Base-by-base conservation (phyloP, 2,888 invertebrate species). In the Scaptomyza tumidula region DNA sequence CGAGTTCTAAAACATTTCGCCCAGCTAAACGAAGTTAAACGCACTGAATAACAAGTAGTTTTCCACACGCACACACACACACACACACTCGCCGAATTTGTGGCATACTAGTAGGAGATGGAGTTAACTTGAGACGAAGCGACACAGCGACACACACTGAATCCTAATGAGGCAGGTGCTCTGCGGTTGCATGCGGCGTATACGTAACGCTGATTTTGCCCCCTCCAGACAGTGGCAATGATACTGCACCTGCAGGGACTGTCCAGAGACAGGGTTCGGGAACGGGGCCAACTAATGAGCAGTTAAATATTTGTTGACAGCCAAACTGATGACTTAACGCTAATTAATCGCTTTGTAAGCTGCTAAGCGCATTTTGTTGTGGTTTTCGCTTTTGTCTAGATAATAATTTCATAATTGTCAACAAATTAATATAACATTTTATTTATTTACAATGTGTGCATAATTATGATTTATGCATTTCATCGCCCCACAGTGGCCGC, bases 1-100 rank as follows among this genome's bases (percentile, higher is more conserved):
- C 83, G 86, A 83, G 84, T 81, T 83, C 84, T 75, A 70, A 84
- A 83, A 83, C 81, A 83, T 83, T 83, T 86, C 75, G 79, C 84
- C 86, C 84, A 77, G 77, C 84, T 83, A 83, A 83, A 83, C 83
- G 83, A 83, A 83, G 83, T 77, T 80, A 81, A 83, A 86, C 86
- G 84, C 77, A 79, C 75, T 86, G 83, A 81, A 83, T 83, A 83
- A 72, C 84, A 83, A 83, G 86, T 86, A 83, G 83, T 77, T 84
- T 71, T 73, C 16, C 9, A 19, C 41, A 44, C 48, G 58, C 45
- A 58, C 33, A 67, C 54, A 56, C 43, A 19, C 41, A 44, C 48
- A 61, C 45, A 58, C 33, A 67, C 54, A 56, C 43, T 4, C 39
- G 29, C 14, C 13, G 27, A 71, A 56, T 65, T 55, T 59, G 68